Percentiles rank a stretch among this genome's conserved stretches.
phyloP scores from a whole-genome alignment of 2,113 vertebrate species.

The Caretta caretta region DNA sequence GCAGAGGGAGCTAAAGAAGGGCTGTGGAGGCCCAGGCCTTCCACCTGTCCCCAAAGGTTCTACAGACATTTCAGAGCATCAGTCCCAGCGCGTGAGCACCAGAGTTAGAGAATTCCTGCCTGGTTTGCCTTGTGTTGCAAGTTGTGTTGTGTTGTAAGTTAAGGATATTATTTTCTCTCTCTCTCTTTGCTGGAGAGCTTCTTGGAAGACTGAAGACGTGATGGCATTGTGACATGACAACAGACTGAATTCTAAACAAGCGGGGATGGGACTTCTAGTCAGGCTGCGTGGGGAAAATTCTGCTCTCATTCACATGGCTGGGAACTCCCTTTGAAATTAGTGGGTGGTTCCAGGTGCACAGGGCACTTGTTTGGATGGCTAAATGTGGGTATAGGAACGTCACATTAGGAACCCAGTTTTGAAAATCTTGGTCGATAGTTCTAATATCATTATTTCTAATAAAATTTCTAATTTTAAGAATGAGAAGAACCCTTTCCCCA shows the following conservation, averaged over 20 bases:
- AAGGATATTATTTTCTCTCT: background rate
- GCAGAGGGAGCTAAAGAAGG: conserved; percentile 27
- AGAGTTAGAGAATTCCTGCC: background rate
- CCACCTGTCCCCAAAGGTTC: background rate
- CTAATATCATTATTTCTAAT: background rate
- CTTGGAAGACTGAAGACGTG: background rate
- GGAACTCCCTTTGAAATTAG: background rate
- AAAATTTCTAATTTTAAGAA: background rate
- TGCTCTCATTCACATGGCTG: background rate
- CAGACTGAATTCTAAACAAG: background rate
- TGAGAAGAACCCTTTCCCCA: rapidly evolving
- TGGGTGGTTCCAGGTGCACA: background rate
- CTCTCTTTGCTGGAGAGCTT: background rate
- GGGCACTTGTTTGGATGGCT: background rate
- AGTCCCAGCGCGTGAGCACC: background rate
- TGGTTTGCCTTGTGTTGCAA: conserved; percentile 27
- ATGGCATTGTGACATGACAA: background rate
- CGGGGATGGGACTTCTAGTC: background rate
- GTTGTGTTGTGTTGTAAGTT: background rate
- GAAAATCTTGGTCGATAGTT: background rate
- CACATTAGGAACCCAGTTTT: background rate
- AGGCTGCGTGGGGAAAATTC: background rate
- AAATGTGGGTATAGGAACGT: background rate
- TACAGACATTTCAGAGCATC: background rate
- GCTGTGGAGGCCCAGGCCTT: background rate